Percentiles rank a stretch among this genome's conserved stretches.
These are phyloP conservation scores for Procambarus virginalis DNA, from an alignment of 1,140 invertebrate genomes.

Conservation along the genomic window DNA sequence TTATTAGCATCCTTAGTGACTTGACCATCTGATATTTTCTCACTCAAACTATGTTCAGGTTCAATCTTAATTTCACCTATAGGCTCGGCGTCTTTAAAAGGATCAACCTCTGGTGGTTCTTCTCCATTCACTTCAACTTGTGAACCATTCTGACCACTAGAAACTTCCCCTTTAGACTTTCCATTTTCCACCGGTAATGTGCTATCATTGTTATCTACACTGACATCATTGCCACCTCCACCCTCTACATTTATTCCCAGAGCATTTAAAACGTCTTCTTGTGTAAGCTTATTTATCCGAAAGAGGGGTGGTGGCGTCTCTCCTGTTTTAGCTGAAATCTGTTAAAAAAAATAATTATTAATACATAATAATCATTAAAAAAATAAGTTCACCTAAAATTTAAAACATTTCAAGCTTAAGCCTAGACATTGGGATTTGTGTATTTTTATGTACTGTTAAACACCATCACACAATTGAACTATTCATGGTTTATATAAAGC, in stretches of 20 bases:
- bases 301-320: not conserved
- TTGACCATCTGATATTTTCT: not conserved
- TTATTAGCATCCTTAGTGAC: not conserved
- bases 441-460: not conserved
- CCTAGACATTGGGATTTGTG: not conserved
- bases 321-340: not conserved
- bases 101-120: not conserved
- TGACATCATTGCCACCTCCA: not conserved
- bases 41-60: not conserved
- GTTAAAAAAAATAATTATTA: not conserved
- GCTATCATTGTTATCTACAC: not conserved
- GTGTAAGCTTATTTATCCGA: conserved; percentile 1
- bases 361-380: not conserved
- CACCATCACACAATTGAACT: not conserved
- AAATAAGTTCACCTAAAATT: not conserved
- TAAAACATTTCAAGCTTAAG: not conserved
- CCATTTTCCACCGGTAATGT: not conserved
- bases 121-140: not conserved
- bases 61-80: not conserved
- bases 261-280: conserved; percentile 29
- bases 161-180: not conserved
- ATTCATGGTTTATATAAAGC: too few relatives aligned
- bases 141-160: not conserved
- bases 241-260: not conserved
- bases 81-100: not conserved